Evolutionary conservation across 1,140 invertebrate genomes (phyloP).

Genomic region (Nasonia vitripennis): DNA sequence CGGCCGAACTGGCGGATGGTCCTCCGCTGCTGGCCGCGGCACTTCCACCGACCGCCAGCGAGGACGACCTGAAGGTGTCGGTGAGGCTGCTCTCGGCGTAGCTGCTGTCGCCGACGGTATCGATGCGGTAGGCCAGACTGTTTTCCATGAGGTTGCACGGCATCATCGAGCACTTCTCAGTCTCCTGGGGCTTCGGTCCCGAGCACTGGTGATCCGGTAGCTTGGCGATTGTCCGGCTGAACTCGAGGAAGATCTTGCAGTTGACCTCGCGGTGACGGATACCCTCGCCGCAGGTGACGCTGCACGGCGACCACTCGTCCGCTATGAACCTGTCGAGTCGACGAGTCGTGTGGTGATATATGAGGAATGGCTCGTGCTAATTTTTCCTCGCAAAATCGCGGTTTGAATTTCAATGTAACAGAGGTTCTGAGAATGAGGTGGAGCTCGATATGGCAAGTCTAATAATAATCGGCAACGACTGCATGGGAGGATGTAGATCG

Average conservation of each 20-base stretch:
- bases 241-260: conserved; percentile 96
- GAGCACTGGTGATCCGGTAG: conserved; percentile 92
- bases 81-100: conserved; percentile 78
- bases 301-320: conserved; percentile 91
- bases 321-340: conserved; percentile 80
- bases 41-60: conserved; percentile 53
- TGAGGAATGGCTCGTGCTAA: no score
- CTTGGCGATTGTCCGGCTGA: conserved; percentile 88
- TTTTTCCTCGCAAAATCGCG: no score
- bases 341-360: conserved; percentile 11
- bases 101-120: conserved; percentile 72
- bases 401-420: no score
- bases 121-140: conserved; percentile 70
- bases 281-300: conserved; percentile 92
- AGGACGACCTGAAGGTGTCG: conserved; percentile 77
- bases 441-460: no score
- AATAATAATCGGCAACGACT: no score
- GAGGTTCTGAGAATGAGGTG: no score
- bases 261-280: conserved; percentile 86
- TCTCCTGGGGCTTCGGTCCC: conserved; percentile 86
- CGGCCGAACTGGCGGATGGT: conserved; percentile 42
- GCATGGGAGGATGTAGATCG: no score
- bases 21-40: not conserved
- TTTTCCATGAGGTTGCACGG: conserved; percentile 78
- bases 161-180: conserved; percentile 85